These are phyloP conservation scores for Lepidonotus clava DNA, from an alignment of 2,888 invertebrate species.

Conservation along the genomic window DNA sequence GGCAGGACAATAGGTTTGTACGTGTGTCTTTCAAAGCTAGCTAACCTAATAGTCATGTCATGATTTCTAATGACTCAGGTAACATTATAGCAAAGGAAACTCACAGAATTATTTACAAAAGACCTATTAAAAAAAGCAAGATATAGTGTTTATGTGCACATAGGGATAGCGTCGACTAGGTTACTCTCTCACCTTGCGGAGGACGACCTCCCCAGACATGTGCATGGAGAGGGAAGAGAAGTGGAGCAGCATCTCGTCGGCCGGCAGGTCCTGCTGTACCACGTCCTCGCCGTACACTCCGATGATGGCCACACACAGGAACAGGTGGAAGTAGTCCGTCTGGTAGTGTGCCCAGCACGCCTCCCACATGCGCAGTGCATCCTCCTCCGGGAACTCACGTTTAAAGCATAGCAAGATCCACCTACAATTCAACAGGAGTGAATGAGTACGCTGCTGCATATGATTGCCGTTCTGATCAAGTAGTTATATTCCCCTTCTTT, in stretches of 20 bases:
- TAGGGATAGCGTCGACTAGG: too few relatives aligned
- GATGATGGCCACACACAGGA: slow-evolving; percentile 95
- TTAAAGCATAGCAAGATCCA: slow-evolving; percentile 96
- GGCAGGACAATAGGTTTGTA: too few relatives aligned
- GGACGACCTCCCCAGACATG: slow-evolving; percentile 95
- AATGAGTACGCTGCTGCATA: too few relatives aligned
- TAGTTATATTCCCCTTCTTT: too few relatives aligned
- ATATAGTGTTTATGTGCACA: too few relatives aligned
- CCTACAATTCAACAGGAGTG: slow-evolving; percentile 68
- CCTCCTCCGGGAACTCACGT: slow-evolving; percentile 92
- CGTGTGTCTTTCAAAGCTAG: too few relatives aligned
- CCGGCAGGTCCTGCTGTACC: slow-evolving; percentile 92
- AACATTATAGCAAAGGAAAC: too few relatives aligned
- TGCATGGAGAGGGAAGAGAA: slow-evolving; percentile 98
- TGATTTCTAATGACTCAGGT: too few relatives aligned
- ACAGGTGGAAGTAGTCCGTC: slow-evolving; percentile 97
- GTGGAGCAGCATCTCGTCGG: slow-evolving; percentile 96
- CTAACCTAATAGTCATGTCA: too few relatives aligned
- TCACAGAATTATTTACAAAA: too few relatives aligned
- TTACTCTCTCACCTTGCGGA: slow-evolving; percentile 85
- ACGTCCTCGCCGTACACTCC: slow-evolving; percentile 92
- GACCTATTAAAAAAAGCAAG: too few relatives aligned
- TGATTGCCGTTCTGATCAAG: too few relatives aligned
- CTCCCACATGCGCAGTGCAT: slow-evolving; percentile 96
- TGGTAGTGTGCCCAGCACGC: slow-evolving; percentile 98